Percentiles rank a stretch among this genome's conserved stretches.
phyloP scores from a whole-genome alignment of 2,888 invertebrate genomes.

The Alloscopus bannaensis region DNA sequence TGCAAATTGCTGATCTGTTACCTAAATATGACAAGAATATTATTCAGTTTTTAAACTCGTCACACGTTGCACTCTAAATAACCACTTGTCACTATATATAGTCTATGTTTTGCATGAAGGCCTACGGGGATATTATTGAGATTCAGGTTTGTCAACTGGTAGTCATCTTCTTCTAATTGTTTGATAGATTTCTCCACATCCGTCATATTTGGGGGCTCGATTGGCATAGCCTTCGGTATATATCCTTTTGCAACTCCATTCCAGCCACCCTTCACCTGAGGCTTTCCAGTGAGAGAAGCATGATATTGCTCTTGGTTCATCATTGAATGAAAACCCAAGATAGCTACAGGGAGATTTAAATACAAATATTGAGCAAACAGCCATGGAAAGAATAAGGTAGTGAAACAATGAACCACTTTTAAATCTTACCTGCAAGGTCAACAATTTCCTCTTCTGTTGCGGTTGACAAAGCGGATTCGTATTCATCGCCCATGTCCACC shows the following conservation, averaged over 20 bases:
- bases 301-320: constrained; percentile 96
- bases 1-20: constrained; percentile 96
- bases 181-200: constrained; percentile 95
- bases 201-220: constrained; percentile 97
- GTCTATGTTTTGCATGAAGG: neutral
- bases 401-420: constrained; percentile 1
- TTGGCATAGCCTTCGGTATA: constrained; percentile 91
- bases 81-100: neutral
- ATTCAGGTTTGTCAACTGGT: constrained; percentile 92
- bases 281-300: constrained; percentile 94
- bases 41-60: no score
- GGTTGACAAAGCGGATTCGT: constrained; percentile 90
- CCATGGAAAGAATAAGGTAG: constrained; percentile 7
- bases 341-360: constrained; percentile 82
- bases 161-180: constrained; percentile 92
- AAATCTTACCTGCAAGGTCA: constrained; percentile 89
- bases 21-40: constrained; percentile 78
- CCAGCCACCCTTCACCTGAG: constrained; percentile 83
- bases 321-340: constrained; percentile 99
- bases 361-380: neutral
- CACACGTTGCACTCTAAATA: neutral
- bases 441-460: constrained; percentile 98
- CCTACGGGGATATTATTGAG: constrained; percentile 99
- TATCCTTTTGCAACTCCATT: constrained; percentile 97
- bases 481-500: constrained; percentile 95